Conservation (phyloP, 92 coral and sea anemone species). For the Phenganax subtilis region DNA sequence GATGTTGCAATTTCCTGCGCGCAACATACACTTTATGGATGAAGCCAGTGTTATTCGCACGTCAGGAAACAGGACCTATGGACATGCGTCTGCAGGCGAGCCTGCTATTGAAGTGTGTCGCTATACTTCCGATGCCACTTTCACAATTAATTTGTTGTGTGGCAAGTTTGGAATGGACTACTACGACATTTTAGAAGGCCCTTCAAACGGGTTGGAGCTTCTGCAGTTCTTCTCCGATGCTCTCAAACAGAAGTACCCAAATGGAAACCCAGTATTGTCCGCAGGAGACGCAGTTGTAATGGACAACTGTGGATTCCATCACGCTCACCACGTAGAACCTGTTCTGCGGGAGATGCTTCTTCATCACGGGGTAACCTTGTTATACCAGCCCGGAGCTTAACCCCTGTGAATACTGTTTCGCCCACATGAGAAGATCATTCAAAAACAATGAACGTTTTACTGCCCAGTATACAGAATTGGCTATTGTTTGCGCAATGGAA, state of each 20-base stretch:
- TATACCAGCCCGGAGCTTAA: slow-evolving; percentile 7
- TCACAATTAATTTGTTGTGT: slow-evolving; percentile 12
- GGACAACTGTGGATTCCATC: slow-evolving; percentile 14
- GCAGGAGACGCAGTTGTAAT: slow-evolving; percentile 10
- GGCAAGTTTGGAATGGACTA: not conserved
- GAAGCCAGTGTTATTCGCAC: slow-evolving; percentile 24
- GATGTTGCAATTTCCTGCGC: not conserved
- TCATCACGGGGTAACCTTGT: not conserved
- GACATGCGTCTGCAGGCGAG: slow-evolving; percentile 13
- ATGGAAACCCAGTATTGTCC: slow-evolving; percentile 1
- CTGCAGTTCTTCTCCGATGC: slow-evolving; percentile 7
- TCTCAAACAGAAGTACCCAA: slow-evolving; percentile 5
- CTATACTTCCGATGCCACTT: slow-evolving; percentile 19
- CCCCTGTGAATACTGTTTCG: slow-evolving; percentile 19
- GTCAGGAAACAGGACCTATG: slow-evolving; percentile 10
- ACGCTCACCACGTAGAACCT: slow-evolving; percentile 14
- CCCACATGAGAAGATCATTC: not conserved
- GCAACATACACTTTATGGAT: slow-evolving; percentile 6
- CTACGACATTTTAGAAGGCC: slow-evolving; percentile 12
- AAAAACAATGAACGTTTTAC: not conserved
- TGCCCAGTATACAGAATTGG: not conserved
- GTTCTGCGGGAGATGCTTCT: slow-evolving; percentile 7
- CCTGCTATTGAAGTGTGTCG: slow-evolving; percentile 23
- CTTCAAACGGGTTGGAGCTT: slow-evolving; percentile 6
- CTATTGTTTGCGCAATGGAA: not conserved